Conservation (phyloP, 2,888 invertebrate species). For the Didymodactylos carnosus region DNA sequence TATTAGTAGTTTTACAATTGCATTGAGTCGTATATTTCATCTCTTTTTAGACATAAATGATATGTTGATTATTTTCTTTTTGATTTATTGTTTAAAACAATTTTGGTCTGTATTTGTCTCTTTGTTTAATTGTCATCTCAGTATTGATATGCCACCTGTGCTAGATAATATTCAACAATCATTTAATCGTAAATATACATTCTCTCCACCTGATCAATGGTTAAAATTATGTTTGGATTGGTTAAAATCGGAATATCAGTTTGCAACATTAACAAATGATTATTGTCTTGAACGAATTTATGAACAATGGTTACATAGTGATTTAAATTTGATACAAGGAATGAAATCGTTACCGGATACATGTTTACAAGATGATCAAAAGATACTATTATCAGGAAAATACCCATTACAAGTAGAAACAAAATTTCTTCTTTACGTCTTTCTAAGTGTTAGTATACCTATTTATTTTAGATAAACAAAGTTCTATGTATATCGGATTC, state of each 20-base stretch:
- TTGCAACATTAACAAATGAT: background rate
- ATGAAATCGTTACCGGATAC: background rate
- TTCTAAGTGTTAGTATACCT: background rate
- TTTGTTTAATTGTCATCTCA: too few species aligned
- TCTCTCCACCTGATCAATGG: background rate
- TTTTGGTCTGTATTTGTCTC: too few species aligned
- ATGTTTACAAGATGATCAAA: background rate
- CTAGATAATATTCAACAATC: background rate
- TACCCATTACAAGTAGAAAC: background rate
- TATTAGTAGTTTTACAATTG: too few species aligned
- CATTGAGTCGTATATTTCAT: too few species aligned
- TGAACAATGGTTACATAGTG: background rate
- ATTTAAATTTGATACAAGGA: background rate
- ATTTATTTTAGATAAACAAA: background rate
- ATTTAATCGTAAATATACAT: background rate
- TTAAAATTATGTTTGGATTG: background rate
- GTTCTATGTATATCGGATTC: background rate
- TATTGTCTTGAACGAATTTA: background rate
- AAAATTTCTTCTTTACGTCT: background rate
- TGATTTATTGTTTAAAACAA: too few species aligned
- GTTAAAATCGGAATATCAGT: background rate
- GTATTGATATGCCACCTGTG: too few species aligned
- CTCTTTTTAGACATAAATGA: too few species aligned
- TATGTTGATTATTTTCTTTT: too few species aligned
- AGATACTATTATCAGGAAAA: background rate